Percentiles rank a stretch among this genome's conserved stretches.
Evolutionary conservation across 37 sponge, comb jelly and placozoan genomes (phyloP).

Genomic region (Theonella swinhoei): DNA sequence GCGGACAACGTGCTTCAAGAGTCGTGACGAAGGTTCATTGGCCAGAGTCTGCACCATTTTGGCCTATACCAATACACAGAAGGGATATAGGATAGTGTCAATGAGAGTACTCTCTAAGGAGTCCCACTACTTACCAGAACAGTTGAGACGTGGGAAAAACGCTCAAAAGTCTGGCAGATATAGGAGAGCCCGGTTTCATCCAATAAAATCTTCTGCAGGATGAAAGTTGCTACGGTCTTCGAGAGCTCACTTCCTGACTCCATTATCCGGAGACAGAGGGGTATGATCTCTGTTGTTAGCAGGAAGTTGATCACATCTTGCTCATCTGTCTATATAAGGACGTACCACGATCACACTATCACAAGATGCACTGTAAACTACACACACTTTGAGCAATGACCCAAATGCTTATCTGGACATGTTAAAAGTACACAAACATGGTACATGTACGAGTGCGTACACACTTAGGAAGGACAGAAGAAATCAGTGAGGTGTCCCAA

Average conservation of each 20-base stretch:
- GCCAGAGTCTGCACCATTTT: constrained; percentile 90
- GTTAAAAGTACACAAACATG: background rate
- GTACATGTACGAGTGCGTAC: too few species aligned
- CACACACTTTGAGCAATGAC: too few species aligned
- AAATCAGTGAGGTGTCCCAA: background rate
- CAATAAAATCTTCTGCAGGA: constrained; percentile 96
- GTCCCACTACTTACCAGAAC: constrained; percentile 66
- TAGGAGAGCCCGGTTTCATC: constrained; percentile 96
- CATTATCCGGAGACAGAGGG: constrained; percentile 96
- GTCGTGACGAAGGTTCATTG: constrained; percentile 89
- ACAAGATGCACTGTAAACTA: background rate
- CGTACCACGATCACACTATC: background rate
- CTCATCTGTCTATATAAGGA: constrained; percentile 85
- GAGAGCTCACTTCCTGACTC: constrained; percentile 96
- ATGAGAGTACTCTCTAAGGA: too few species aligned
- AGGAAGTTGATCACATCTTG: constrained; percentile 97
- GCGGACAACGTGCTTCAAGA: constrained; percentile 94
- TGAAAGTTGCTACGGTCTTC: constrained; percentile 97
- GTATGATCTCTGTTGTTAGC: constrained; percentile 96
- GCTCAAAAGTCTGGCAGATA: constrained; percentile 97
- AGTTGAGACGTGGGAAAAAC: constrained; percentile 95
- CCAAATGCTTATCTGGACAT: background rate
- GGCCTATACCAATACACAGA: constrained; percentile 25
- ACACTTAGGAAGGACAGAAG: constrained; percentile 2
- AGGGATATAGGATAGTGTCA: too few species aligned